Base-by-base conservation (phyloP, 2,797 vertebrate genomes). In the Phalanger gymnotis region DNA sequence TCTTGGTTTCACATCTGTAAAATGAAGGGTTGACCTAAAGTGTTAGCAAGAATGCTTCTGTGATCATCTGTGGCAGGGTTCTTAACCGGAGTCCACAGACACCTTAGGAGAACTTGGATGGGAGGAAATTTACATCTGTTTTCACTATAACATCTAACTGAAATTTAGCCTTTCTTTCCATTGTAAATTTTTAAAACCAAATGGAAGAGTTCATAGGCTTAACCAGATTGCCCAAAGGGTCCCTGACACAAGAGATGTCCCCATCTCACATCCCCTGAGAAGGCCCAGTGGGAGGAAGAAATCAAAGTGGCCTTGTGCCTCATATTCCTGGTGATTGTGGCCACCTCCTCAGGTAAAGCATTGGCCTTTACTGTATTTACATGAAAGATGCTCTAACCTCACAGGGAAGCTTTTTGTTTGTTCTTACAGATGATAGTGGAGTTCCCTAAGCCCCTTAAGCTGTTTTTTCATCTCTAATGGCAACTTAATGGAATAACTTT, bases 281-380 rank as follows among this genome's bases (percentile, higher is more conserved):
- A 61, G 28, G 58, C 58, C 30, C 58, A 14, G 58, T 31, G 30
- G 58, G 58, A 61, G 11, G 58, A 61, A 66, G 58, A n/a, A n/a
- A 34, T n/a, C 58, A 5, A 14, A 30, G 30, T 66, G 58, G 34
- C 58, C 31, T 13, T 61, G 58, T 13, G 10, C 31, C 12, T 13
- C 11, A 54, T 13, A n/a, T 12, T 13, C n/a, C 53, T 10, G 13
- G 34, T 40, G 53, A 27, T 54, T 0, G 0, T 13, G 34, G 1
- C n/a, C 12, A 6, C 3, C 31, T 89, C 57, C 30, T 51, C 55
- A 34, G 94, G 52, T 7, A 53, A n/a, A n/a, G n/a, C n/a, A n/a
- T n/a, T n/a, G n/a, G 7, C 9, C 6, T 73, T 73, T 52, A 54
- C 93, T 81, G 51, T 6, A 11, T 3, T 40, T 54, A 55, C 95